Evolutionary conservation across 2,113 vertebrate genomes (phyloP).

Genomic region (Nestor notabilis): DNA sequence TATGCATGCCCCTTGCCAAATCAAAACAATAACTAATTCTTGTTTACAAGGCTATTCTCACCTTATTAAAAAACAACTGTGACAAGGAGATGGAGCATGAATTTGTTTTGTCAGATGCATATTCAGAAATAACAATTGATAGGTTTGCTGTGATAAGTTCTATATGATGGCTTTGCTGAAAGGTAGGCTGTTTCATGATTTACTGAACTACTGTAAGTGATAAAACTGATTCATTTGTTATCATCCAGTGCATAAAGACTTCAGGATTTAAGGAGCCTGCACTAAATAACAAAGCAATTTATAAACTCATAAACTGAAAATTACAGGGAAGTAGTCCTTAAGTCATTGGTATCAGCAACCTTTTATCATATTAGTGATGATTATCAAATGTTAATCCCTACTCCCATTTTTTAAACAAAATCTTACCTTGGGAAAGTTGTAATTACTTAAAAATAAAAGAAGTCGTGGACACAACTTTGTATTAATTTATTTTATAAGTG

Average conservation of each 20-base stretch:
- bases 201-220: constrained; percentile 17
- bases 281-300: constrained; percentile 66
- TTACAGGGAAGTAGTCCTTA: constrained; percentile 18
- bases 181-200: constrained; percentile 32
- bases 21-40: not conserved
- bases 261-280: constrained; percentile 55
- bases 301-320: constrained; percentile 57
- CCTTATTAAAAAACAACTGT: not conserved
- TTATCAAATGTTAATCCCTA: constrained; percentile 10
- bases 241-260: constrained; percentile 47
- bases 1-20: not conserved
- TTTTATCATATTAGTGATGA: constrained; percentile 49
- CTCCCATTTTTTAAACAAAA: not conserved
- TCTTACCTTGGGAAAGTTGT: not conserved
- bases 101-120: not conserved
- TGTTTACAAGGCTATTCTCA: not conserved
- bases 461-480: not conserved
- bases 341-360: constrained; percentile 27
- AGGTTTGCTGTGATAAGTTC: not conserved
- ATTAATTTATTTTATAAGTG: not conserved
- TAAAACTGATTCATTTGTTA: constrained; percentile 63
- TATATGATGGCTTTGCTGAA: constrained; percentile 30
- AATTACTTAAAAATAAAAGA: not conserved
- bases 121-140: constrained; percentile 3
- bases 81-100: not conserved